phyloP scores from a whole-genome alignment of 2,888 invertebrate genomes.

The Idaea biselata region DNA sequence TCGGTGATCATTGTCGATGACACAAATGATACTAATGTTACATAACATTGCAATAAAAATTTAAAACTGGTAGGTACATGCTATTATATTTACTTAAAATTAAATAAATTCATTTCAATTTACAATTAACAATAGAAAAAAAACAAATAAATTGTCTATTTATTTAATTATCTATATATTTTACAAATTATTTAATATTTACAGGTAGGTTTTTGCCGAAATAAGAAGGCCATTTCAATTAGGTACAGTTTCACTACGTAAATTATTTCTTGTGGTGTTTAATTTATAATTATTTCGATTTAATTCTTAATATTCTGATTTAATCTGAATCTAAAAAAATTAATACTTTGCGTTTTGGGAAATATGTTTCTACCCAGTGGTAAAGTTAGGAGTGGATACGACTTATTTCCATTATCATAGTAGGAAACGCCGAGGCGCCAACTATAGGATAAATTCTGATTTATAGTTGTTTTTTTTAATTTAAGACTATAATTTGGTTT shows the following conservation, averaged over 20 bases:
- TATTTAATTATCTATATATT: background rate
- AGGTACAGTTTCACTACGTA: constrained; percentile 41
- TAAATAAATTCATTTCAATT: constrained; percentile 7
- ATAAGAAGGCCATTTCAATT: constrained; percentile 46
- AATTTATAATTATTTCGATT: constrained; percentile 8
- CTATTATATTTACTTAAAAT: background rate
- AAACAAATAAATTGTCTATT: background rate
- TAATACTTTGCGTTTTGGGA: too few species aligned
- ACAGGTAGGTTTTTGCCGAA: constrained; percentile 43
- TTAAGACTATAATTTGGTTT: too few species aligned
- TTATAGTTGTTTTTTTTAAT: too few species aligned
- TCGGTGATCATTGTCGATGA: too few species aligned
- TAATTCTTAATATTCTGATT: constrained; percentile 9
- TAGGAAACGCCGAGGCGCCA: too few species aligned
- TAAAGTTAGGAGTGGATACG: too few species aligned
- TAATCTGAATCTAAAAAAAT: too few species aligned
- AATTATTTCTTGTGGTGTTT: constrained; percentile 16
- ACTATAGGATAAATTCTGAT: too few species aligned
- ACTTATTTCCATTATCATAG: too few species aligned
- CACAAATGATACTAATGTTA: too few species aligned
- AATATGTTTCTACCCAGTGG: too few species aligned
- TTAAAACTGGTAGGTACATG: background rate
- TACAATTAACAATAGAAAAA: background rate
- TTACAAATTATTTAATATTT: constrained; percentile 35
- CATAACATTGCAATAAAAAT: too few species aligned